Percentiles rank a stretch among this genome's conserved stretches.
Evolutionary conservation across 2,888 invertebrate genomes (phyloP).

Genomic region (Melanchra persicariae): DNA sequence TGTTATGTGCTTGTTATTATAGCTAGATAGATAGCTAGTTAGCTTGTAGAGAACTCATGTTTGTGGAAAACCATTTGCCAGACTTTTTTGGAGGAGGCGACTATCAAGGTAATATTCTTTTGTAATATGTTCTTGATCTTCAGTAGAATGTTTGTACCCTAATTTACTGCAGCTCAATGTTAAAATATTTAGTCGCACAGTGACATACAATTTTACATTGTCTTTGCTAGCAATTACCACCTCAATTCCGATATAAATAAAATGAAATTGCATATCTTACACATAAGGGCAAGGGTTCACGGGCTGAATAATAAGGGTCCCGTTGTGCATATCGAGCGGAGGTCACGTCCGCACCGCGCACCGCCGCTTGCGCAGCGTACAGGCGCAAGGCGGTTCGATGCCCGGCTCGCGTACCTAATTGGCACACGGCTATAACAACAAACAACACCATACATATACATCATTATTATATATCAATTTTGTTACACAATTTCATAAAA

Average conservation of each 20-base stretch:
- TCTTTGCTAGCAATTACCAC: background rate
- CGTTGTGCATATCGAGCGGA: conserved; percentile 78
- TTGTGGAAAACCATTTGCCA: background rate
- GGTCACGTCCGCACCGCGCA: conserved; percentile 81
- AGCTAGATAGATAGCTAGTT: background rate
- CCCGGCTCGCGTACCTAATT: conserved; percentile 69
- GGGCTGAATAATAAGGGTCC: conserved; percentile 81
- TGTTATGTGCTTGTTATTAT: conserved; percentile 16
- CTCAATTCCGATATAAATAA: conserved; percentile 54
- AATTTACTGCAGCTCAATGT: background rate
- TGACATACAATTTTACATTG: background rate
- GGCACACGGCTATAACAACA: conserved; percentile 59
- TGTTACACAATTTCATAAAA: conserved; percentile 39
- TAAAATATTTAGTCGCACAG: background rate
- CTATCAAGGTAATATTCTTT: background rate
- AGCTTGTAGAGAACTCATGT: background rate
- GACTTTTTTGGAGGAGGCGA: background rate
- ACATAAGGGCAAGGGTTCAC: conserved; percentile 75
- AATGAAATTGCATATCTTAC: conserved; percentile 74
- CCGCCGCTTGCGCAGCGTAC: conserved; percentile 75
- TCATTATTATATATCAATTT: conserved; percentile 50
- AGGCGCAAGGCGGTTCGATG: conserved; percentile 76
- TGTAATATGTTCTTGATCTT: background rate
- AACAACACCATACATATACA: conserved; percentile 41
- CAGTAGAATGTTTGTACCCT: background rate